Evolutionary conservation across 2,113 vertebrate genomes (phyloP), one percentile per base, ranked within the genome.

Genomic region (Sterrhoptilus dennistouni): DNA sequence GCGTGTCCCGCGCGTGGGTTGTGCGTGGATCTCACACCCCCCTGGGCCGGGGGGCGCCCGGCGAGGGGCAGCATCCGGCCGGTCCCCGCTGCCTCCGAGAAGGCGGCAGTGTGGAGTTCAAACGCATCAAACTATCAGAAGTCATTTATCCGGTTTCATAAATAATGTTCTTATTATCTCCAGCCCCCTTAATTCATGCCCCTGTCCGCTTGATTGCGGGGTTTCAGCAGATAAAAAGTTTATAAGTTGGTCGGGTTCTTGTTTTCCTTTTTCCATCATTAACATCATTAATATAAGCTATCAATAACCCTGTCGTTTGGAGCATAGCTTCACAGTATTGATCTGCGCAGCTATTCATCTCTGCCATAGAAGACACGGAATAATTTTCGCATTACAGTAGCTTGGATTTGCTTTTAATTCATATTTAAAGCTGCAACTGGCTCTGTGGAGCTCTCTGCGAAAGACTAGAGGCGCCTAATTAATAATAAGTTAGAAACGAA

Each of bases 391-490:
- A 98, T 98, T 98, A 98, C 98, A 98, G 98, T 97, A 98, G 98
- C 98, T 98, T 94, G 98, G 98, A 98, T 99, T 98, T 99, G 98
- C 98, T 98, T 98, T 98, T 98, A 98, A 99, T 98, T 99, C 98
- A 98, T 98, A 98, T 99, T 98, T 98, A 98, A 98, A 98, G 98
- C 98, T 98, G 98, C 98, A 97, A 97, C 98, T 95, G 98, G 97
- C 97, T 98, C 98, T 93, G 97, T 71, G 98, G 98, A 98, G 97
- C 98, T 98, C 98, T 98, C 97, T 97, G 97, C 96, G 94, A 98
- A 98, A 98, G 98, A 98, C 98, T 97, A 97, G 97, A 98, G 98
- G 98, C 98, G 98, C 98, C 98, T 98, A 98, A 99, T 98, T 98
- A 99, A 98, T 98, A 98, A 98, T 99, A 98, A 98, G 97, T 97